Conservation (phyloP, 1,140 invertebrate genomes). For the Liolophura sinensis region DNA sequence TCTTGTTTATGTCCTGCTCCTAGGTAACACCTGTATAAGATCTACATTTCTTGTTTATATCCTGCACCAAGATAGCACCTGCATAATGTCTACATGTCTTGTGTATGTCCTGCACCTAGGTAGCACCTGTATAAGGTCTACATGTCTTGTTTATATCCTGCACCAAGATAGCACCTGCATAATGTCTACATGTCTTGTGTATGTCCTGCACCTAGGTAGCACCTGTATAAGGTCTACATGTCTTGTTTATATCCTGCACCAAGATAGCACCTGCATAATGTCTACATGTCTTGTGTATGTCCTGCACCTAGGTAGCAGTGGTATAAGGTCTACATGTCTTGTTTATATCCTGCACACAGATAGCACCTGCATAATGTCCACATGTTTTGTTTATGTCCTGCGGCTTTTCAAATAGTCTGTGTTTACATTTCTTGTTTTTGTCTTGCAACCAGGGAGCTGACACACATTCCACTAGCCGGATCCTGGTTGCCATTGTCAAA, state of each 20-base stretch:
- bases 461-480: slow-evolving; percentile 89
- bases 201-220: neutral
- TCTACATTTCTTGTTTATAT: neutral
- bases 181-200: neutral
- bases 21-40: neutral
- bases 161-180: neutral
- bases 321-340: no score
- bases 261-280: no score
- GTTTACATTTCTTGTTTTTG: slow-evolving; percentile 1
- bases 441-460: slow-evolving; percentile 75
- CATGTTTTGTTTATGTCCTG: neutral
- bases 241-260: no score
- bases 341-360: neutral
- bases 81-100: neutral
- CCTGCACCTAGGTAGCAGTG: no score
- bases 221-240: no score
- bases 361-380: neutral
- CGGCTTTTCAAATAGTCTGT: neutral
- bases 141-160: neutral
- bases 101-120: neutral
- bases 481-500: slow-evolving; percentile 93
- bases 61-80: no score
- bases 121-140: no score
- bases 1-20: neutral
- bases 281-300: no score